Conservation (phyloP, 2,888 invertebrate species). For the Dryomyza anilis region DNA sequence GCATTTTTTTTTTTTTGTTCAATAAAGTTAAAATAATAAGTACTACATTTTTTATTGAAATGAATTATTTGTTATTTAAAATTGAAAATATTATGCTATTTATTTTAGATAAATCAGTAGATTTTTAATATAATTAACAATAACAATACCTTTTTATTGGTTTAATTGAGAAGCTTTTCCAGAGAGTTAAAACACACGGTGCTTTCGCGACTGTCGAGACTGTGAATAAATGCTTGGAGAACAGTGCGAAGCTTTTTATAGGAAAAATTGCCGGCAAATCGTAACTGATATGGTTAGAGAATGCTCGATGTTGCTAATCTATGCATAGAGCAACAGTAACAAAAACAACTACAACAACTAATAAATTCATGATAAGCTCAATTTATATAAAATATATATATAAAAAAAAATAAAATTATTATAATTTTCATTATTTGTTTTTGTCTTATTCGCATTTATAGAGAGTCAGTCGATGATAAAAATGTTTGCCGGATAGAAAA, state of each 20-base stretch:
- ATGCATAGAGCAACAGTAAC: too few relatives aligned
- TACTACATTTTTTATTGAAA: too few relatives aligned
- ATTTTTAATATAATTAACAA: too few relatives aligned
- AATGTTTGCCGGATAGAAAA: too few relatives aligned
- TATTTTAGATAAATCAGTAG: too few relatives aligned
- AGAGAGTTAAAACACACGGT: background rate
- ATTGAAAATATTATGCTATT: too few relatives aligned
- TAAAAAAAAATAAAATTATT: background rate
- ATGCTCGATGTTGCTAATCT: too few relatives aligned
- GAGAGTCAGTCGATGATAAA: too few relatives aligned
- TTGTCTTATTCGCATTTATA: background rate
- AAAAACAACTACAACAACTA: background rate
- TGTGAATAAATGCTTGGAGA: background rate
- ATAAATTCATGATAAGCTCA: background rate
- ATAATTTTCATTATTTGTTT: background rate
- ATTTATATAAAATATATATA: background rate
- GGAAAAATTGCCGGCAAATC: background rate
- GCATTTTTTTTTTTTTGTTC: too few relatives aligned
- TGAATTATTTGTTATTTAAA: background rate
- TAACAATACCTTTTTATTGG: too few relatives aligned
- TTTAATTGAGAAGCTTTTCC: background rate
- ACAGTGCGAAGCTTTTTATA: slow-evolving; percentile 4
- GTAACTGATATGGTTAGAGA: slow-evolving; percentile 2
- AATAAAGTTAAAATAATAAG: too few relatives aligned
- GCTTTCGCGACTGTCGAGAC: slow-evolving; percentile 1